A percentile compares a stretch with the other conserved stretches of the same genome.
phyloP scores from a whole-genome alignment of 2,888 invertebrate species.

The Zaprionus obscuricornis region DNA sequence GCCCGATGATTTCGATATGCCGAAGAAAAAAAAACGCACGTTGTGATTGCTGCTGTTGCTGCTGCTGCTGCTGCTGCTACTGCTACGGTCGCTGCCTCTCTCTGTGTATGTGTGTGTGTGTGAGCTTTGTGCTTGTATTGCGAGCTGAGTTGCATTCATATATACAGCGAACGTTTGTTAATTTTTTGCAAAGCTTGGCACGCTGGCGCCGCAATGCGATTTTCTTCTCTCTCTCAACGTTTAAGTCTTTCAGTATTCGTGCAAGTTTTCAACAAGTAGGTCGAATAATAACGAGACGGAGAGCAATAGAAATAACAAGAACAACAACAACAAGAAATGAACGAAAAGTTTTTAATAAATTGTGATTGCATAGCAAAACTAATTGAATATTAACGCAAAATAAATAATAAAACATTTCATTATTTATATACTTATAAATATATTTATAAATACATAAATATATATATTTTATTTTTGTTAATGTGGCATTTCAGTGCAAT shows the following conservation, averaged over 20 bases:
- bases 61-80: constrained; percentile 1
- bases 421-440: neutral
- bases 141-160: neutral
- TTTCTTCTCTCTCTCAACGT: constrained; percentile 22
- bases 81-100: neutral
- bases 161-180: neutral
- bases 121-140: neutral
- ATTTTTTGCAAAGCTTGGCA: constrained; percentile 41
- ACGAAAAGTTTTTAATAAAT: neutral
- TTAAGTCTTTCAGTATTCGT: constrained; percentile 50
- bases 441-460: neutral
- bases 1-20: constrained; percentile 16
- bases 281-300: constrained; percentile 27
- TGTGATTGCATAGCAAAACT: too few relatives aligned
- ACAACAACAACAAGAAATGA: neutral
- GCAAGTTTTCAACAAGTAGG: constrained; percentile 60
- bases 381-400: too few relatives aligned
- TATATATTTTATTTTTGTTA: constrained; percentile 18
- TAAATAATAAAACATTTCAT: too few relatives aligned
- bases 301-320: constrained; percentile 1
- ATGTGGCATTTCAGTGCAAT: constrained; percentile 25
- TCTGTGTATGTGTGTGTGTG: constrained; percentile 2
- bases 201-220: constrained; percentile 46
- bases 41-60: constrained; percentile 35
- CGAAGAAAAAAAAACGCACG: constrained; percentile 47